These are phyloP conservation scores for Anoplolepis gracilipes DNA, from an alignment of 1,140 invertebrate species.

Conservation along the genomic window DNA sequence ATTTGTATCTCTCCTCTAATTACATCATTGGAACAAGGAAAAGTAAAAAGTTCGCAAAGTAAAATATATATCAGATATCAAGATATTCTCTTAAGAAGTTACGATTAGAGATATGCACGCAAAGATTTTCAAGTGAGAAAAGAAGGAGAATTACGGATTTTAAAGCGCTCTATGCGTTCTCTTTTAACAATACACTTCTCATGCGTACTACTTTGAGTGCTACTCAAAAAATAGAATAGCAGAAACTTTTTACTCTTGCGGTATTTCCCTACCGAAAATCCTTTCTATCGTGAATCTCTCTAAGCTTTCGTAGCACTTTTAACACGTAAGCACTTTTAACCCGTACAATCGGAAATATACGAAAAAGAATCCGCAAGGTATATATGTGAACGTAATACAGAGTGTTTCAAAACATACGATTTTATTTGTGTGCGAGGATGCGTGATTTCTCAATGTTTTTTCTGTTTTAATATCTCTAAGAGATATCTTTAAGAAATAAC, in stretches of 20 bases:
- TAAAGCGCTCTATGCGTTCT: slow-evolving; percentile 1
- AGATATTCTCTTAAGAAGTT: slow-evolving; percentile 24
- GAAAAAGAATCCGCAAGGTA: slow-evolving; percentile 15
- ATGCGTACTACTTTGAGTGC: slow-evolving; percentile 25
- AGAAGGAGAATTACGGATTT: slow-evolving; percentile 3
- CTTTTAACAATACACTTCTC: slow-evolving; percentile 25
- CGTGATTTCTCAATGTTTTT: not conserved
- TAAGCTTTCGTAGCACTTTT: slow-evolving; percentile 50
- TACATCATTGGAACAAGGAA: slow-evolving; percentile 3
- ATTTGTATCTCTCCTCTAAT: not conserved
- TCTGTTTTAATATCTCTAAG: too few species aligned
- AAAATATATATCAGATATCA: slow-evolving; percentile 29
- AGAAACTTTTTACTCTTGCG: slow-evolving; percentile 47
- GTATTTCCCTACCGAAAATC: slow-evolving; percentile 51
- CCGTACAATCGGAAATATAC: slow-evolving; percentile 29
- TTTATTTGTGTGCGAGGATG: slow-evolving; percentile 2
- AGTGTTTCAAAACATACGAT: not conserved
- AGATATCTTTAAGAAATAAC: not conserved
- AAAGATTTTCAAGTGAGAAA: slow-evolving; percentile 5
- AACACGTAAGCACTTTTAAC: slow-evolving; percentile 52
- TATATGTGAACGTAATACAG: not conserved
- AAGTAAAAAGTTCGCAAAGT: slow-evolving; percentile 20
- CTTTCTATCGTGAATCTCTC: slow-evolving; percentile 32
- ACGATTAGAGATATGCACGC: slow-evolving; percentile 28
- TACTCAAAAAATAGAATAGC: slow-evolving; percentile 40